phyloP scores from a whole-genome alignment of 2,888 invertebrate genomes.

The Cheilosia urbana region DNA sequence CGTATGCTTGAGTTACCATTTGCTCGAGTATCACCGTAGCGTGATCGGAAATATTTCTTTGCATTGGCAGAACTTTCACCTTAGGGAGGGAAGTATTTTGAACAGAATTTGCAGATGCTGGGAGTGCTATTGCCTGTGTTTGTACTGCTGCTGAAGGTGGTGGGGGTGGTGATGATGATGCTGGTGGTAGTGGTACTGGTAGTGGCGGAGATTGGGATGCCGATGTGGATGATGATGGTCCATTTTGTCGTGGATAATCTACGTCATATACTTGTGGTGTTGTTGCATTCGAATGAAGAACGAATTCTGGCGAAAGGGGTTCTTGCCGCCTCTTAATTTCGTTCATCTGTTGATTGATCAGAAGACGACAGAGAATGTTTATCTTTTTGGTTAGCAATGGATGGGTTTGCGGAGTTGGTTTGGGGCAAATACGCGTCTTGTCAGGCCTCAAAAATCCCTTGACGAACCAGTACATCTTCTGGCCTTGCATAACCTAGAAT shows the following conservation, averaged over 20 bases:
- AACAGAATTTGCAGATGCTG: neutral
- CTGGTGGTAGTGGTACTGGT: neutral
- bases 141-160: neutral
- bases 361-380: constrained; percentile 80
- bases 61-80: constrained; percentile 56
- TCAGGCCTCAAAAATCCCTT: constrained; percentile 81
- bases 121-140: no score
- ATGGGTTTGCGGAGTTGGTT: constrained; percentile 82
- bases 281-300: neutral
- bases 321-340: constrained; percentile 76
- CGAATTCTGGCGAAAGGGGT: neutral
- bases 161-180: constrained; percentile 28
- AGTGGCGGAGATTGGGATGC: constrained; percentile 6
- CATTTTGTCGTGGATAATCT: no score
- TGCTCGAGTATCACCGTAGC: constrained; percentile 66
- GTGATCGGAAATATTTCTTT: constrained; percentile 50
- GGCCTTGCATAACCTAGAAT: constrained; percentile 80
- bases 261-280: neutral
- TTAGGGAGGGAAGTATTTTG: constrained; percentile 5
- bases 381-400: constrained; percentile 82
- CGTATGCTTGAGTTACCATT: constrained; percentile 57
- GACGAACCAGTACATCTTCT: constrained; percentile 80
- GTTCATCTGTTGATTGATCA: constrained; percentile 81
- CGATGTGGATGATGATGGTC: neutral
- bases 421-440: constrained; percentile 80